These are phyloP conservation scores for Phyllotreta cruciferae DNA, from an alignment of 2,888 invertebrate species.

Conservation along the genomic window DNA sequence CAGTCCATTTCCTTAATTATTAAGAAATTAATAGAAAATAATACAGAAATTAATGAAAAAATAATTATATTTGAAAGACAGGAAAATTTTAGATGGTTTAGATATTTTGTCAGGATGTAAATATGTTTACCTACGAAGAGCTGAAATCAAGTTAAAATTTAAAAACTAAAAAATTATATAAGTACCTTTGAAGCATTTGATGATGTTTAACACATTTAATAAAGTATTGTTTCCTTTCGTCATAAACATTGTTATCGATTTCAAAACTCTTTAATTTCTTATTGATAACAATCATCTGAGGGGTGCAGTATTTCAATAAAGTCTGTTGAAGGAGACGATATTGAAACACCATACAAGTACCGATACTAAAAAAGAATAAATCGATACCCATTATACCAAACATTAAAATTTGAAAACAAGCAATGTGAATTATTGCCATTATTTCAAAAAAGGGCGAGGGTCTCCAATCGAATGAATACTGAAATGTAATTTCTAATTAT, in stretches of 20 bases:
- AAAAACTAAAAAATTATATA: too few species aligned
- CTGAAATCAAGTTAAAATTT: too few species aligned
- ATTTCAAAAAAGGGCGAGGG: background rate
- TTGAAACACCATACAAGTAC: background rate
- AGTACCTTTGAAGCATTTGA: conserved; percentile 5
- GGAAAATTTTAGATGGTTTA: too few species aligned
- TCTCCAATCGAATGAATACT: conserved; percentile 11
- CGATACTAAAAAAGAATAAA: conserved; percentile 1
- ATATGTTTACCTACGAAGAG: too few species aligned
- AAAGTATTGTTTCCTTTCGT: background rate
- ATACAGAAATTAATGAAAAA: too few species aligned
- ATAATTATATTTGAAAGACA: too few species aligned
- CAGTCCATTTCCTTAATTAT: too few species aligned
- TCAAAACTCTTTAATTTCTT: background rate
- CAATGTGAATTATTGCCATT: background rate
- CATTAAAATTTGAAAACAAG: conserved; percentile 1
- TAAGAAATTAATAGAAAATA: too few species aligned
- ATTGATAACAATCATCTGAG: background rate
- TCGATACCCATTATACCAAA: background rate
- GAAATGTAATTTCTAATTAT: background rate
- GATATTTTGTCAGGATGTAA: too few species aligned
- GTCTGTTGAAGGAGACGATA: conserved; percentile 1
- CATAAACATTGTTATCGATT: background rate
- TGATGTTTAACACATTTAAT: conserved; percentile 5
- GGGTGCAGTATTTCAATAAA: background rate